phyloP scores from a whole-genome alignment of 2,888 invertebrate species.

The Ypsolopha scabrella region DNA sequence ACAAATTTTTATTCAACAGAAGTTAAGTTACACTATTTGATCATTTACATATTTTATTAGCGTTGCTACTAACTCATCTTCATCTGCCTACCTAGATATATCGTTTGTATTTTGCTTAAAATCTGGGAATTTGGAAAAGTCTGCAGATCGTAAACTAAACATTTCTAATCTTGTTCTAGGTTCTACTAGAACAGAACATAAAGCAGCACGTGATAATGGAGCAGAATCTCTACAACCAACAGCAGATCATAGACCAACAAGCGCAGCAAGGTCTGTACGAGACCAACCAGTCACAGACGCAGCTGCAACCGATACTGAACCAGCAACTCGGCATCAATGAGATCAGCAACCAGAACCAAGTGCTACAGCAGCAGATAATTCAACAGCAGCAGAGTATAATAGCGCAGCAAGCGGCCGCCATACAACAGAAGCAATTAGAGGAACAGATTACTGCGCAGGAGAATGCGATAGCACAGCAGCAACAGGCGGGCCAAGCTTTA shows the following conservation, averaged over 20 bases:
- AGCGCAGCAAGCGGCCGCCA: conserved; percentile 57
- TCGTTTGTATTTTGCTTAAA: no score
- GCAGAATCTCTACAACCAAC: conserved; percentile 59
- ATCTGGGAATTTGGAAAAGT: no score
- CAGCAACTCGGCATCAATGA: conserved; percentile 46
- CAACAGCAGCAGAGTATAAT: conserved; percentile 60
- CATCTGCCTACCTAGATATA: no score
- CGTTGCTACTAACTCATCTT: no score
- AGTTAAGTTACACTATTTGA: no score
- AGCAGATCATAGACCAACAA: conserved; percentile 51
- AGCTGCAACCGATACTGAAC: conserved; percentile 41
- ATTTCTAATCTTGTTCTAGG: no score
- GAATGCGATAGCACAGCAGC: conserved; percentile 39
- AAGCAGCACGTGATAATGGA: conserved; percentile 56
- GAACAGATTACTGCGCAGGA: conserved; percentile 49
- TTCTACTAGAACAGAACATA: conserved; percentile 38
- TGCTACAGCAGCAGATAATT: conserved; percentile 65
- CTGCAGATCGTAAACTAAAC: no score
- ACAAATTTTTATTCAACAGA: no score
- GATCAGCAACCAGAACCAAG: conserved; percentile 57
- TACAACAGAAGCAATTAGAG: conserved; percentile 59
- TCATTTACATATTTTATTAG: no score
- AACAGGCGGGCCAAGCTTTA: conserved; percentile 45
- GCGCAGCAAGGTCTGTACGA: conserved; percentile 36
- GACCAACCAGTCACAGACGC: conserved; percentile 32